These are phyloP conservation scores for Mixornis gularis DNA, from an alignment of 2,113 vertebrate species.

Conservation along the genomic window DNA sequence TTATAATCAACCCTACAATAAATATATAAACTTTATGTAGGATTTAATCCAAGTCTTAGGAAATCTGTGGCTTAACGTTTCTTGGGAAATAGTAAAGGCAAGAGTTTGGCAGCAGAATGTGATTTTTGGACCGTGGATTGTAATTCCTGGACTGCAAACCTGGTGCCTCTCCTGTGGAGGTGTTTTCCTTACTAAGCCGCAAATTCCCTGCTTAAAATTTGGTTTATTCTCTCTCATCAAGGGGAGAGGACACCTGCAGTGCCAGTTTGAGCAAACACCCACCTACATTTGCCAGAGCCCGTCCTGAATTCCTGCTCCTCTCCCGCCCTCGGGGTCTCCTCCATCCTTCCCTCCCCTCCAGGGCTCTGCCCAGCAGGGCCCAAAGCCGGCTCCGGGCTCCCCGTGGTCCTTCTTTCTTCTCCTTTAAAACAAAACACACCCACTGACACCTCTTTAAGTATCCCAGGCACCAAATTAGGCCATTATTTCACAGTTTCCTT, in stretches of 20 bases:
- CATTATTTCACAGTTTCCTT: neutral
- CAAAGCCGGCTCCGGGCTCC: rapidly evolving
- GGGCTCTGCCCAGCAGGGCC: rapidly evolving
- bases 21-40: neutral
- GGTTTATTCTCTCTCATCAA: neutral
- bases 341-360: neutral
- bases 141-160: neutral
- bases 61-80: neutral
- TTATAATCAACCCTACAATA: neutral
- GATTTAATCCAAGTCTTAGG: slow-evolving; percentile 2
- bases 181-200: rapidly evolving
- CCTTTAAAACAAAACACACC: neutral
- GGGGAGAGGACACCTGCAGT: rapidly evolving
- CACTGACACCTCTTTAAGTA: neutral
- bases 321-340: rapidly evolving
- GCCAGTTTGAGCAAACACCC: neutral
- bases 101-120: neutral
- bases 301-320: rapidly evolving
- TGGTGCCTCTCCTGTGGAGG: rapidly evolving
- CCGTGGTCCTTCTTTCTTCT: rapidly evolving
- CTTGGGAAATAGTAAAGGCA: neutral
- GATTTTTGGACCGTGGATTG: neutral
- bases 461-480: rapidly evolving
- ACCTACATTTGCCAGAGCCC: neutral
- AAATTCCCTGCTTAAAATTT: neutral